These are phyloP conservation scores for Drosophila triauraria DNA, from an alignment of 1,140 invertebrate species.

Conservation along the genomic window DNA sequence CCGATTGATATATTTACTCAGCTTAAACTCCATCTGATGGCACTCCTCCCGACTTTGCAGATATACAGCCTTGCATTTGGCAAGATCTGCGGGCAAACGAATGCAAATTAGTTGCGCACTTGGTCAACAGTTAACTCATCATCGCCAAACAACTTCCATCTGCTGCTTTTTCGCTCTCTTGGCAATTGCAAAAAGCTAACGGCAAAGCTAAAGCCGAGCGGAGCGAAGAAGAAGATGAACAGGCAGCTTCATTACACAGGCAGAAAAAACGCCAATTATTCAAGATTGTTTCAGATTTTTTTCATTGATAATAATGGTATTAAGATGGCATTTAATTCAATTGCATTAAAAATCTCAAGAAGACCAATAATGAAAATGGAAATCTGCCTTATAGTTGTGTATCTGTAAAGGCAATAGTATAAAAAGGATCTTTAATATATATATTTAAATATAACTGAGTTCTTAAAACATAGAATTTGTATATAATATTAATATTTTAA, in stretches of 20 bases:
- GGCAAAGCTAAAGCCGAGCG: slow-evolving; percentile 49
- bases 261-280: background rate
- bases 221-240: slow-evolving; percentile 7
- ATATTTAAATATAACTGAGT: background rate
- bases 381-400: no score
- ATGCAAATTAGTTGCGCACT: slow-evolving; percentile 79
- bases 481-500: background rate
- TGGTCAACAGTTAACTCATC: slow-evolving; percentile 77
- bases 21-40: slow-evolving; percentile 3
- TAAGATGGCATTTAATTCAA: no score
- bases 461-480: background rate
- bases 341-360: background rate
- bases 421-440: no score
- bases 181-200: slow-evolving; percentile 37
- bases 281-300: no score
- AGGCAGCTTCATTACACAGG: slow-evolving; percentile 6
- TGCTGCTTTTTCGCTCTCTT: slow-evolving; percentile 14
- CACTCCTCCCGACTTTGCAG: background rate
- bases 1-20: slow-evolving; percentile 28
- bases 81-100: slow-evolving; percentile 49
- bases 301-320: no score
- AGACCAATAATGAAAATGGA: no score
- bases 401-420: no score
- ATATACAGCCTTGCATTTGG: slow-evolving; percentile 26
- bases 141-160: slow-evolving; percentile 50